Evolutionary conservation across 2,888 invertebrate species (phyloP).

Genomic region (Hydrotaea cyrtoneurina): DNA sequence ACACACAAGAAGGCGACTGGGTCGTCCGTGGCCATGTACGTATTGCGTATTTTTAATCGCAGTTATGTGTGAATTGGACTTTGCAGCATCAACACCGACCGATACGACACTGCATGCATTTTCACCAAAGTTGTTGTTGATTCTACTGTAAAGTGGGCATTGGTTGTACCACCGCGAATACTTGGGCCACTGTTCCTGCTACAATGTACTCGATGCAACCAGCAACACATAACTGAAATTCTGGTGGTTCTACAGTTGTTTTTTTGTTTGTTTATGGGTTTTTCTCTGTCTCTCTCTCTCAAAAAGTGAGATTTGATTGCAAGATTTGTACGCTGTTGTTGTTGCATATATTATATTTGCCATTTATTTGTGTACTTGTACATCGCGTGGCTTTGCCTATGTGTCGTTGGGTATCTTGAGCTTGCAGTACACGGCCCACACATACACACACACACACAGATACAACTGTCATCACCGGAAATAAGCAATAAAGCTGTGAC

Average conservation of each 20-base stretch:
- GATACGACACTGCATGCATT: background rate
- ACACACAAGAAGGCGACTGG: background rate
- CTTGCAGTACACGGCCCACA: background rate
- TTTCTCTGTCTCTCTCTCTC: background rate
- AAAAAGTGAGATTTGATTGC: background rate
- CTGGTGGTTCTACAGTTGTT: background rate
- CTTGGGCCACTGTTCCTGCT: background rate
- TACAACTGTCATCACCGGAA: conserved; percentile 19
- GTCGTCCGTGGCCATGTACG: background rate
- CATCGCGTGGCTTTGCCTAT: background rate
- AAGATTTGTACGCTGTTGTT: background rate
- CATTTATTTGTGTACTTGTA: background rate
- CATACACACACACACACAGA: background rate
- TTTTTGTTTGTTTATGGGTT: background rate
- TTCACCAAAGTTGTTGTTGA: background rate
- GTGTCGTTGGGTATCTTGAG: too few relatives aligned
- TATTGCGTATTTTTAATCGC: conserved; percentile 10
- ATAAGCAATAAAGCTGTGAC: background rate
- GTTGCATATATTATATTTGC: background rate
- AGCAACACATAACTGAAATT: background rate
- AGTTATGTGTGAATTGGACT: conserved; percentile 17
- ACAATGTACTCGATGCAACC: background rate
- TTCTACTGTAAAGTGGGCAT: background rate
- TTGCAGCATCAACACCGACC: background rate
- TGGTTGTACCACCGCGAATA: background rate